Conservation (phyloP, 2,113 vertebrate species). For the Forbesichthys papilliferus region DNA sequence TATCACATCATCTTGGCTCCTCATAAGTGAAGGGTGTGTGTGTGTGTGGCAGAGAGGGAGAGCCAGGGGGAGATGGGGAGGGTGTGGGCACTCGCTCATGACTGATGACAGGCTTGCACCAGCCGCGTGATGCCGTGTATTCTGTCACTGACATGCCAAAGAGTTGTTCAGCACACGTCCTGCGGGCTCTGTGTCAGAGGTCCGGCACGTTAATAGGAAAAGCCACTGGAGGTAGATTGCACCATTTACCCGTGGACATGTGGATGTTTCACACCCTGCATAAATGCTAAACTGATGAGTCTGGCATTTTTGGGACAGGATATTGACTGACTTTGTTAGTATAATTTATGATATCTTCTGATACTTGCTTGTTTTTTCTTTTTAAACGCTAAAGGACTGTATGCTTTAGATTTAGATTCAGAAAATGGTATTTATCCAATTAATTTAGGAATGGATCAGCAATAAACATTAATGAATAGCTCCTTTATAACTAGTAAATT, state of each 20-base stretch:
- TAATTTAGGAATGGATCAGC: no score
- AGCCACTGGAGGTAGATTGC: not conserved
- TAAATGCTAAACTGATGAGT: not conserved
- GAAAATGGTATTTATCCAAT: no score
- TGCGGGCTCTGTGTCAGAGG: conserved; percentile 15
- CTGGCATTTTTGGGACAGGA: not conserved
- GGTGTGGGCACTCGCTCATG: conserved; percentile 21
- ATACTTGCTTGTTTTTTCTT: no score
- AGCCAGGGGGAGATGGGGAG: conserved; percentile 8
- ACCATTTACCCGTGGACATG: conserved; percentile 18
- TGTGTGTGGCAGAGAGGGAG: not conserved
- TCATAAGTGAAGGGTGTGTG: conserved; percentile 23
- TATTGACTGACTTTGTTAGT: not conserved
- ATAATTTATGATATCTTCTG: no score
- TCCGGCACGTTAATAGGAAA: not conserved
- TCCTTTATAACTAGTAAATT: no score
- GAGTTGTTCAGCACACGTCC: conserved; percentile 3
- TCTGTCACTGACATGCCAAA: conserved; percentile 5
- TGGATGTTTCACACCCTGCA: not conserved
- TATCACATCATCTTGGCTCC: conserved; percentile 41
- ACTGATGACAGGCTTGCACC: conserved; percentile 28
- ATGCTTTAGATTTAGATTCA: no score
- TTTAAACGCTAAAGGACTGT: no score
- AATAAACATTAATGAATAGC: no score
- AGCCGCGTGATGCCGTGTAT: conserved; percentile 25